Base-by-base conservation (phyloP, 2,113 vertebrate genomes). In the Mohoua ochrocephala region DNA sequence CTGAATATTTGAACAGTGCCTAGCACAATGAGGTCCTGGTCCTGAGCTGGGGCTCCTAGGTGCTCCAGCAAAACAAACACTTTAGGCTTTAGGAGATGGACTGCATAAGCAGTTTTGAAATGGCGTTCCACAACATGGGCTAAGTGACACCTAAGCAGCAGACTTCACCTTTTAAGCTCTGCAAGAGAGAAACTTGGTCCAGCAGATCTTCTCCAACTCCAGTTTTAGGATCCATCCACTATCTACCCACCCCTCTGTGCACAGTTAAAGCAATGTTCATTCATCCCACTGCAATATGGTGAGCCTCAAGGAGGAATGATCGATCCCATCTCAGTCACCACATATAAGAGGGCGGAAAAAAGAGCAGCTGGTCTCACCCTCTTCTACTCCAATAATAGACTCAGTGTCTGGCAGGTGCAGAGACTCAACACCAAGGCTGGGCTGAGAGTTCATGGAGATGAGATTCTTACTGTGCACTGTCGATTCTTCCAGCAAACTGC, bases 401-500 rank as follows among this genome's bases (percentile, higher is more conserved):
- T 98, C 99, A n/a, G 98, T 97, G 92, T 98, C 98, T 94, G 99
- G 98, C 94, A 99, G 97, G 93, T 98, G 98, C 97, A 99, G 98
- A 79, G 99, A 97, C 94, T 99, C 98, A 82, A 99, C 98, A 19
- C 97, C 96, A 79, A 98, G 98, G 93, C 96, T 98, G 74, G 98
- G 90, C 89, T 98, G 98, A 92, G 98, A 98, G 85, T 98, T 98
- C 98, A 99, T 98, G 97, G 99, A 97, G 94, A 99, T 98, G 97
- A 99, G 97, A 89, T 97, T 97, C 93, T 99, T 98, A 93, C 95
- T 97, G 15, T 98, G 97, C 82, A 98, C 98, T 57, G 98, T 98
- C 23, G 99, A 98, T 59, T 98, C 99, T 97, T 99, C 99, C 95
- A 99, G 98, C 97, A 99, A 98, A 97, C 98, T 99, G 97, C 99